phyloP scores from a whole-genome alignment of 2,797 vertebrate species.

The Silurus aristotelis region DNA sequence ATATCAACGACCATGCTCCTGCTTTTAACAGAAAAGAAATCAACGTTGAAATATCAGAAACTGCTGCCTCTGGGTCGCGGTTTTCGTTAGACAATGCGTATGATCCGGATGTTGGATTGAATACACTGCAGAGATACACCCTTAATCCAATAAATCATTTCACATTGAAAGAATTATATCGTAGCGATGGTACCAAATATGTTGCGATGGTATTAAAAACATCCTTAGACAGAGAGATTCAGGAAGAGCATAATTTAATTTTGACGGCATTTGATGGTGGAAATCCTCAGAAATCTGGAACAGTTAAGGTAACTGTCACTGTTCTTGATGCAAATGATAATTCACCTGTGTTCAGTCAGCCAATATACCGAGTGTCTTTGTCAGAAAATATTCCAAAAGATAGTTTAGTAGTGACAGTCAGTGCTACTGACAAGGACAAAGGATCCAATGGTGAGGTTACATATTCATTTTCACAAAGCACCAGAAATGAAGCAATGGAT shows the following conservation, averaged over 20 bases:
- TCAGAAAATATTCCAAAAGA: constrained; percentile 59
- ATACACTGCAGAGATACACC: constrained; percentile 66
- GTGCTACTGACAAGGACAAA: constrained; percentile 69
- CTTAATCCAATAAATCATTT: constrained; percentile 67
- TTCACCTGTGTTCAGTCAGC: constrained; percentile 53
- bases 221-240: constrained; percentile 66
- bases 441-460: constrained; percentile 54
- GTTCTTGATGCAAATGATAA: constrained; percentile 59
- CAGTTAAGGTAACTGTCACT: constrained; percentile 43
- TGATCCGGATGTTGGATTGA: constrained; percentile 69
- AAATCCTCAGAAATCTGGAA: constrained; percentile 54
- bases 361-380: constrained; percentile 46
- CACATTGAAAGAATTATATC: constrained; percentile 64
- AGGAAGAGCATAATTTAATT: constrained; percentile 57
- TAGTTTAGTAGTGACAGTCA: constrained; percentile 60
- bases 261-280: constrained; percentile 61
- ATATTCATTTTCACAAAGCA: constrained; percentile 41
- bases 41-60: constrained; percentile 65
- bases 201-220: constrained; percentile 62
- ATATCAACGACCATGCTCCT: constrained; percentile 73
- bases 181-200: constrained; percentile 60
- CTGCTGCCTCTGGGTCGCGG: constrained; percentile 58
- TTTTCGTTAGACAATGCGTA: constrained; percentile 69
- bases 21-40: constrained; percentile 63
- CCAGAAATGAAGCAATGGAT: constrained; percentile 17